Conservation (phyloP, 1,140 invertebrate species). For the Zaprionus ornatus region DNA sequence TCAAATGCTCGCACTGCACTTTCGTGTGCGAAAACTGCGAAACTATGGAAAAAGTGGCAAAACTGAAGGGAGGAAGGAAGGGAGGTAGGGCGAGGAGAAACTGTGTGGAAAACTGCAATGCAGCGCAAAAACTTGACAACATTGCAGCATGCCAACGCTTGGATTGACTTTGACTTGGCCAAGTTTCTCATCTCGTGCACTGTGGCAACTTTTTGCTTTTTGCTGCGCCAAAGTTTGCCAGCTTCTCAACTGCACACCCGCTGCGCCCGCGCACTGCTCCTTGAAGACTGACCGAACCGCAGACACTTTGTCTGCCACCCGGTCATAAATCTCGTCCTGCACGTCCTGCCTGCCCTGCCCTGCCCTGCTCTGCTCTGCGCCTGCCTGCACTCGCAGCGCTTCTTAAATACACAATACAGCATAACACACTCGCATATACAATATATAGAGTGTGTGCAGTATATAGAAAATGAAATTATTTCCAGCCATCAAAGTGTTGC, state of each 20-base stretch:
- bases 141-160: conserved; percentile 14
- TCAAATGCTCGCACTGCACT: conserved; percentile 67
- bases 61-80: background rate
- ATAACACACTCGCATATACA: conserved; percentile 9
- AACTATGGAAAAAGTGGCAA: background rate
- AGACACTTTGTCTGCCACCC: conserved; percentile 79
- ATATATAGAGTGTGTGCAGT: conserved; percentile 17
- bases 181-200: conserved; percentile 46
- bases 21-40: conserved; percentile 37
- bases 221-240: conserved; percentile 31
- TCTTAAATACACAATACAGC: background rate
- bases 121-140: conserved; percentile 57
- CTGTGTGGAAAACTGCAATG: conserved; percentile 61
- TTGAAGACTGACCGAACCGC: conserved; percentile 66
- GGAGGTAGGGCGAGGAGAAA: background rate
- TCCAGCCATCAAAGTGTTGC: conserved; percentile 78
- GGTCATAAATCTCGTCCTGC: conserved; percentile 71
- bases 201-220: conserved; percentile 36
- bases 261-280: background rate
- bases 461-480: conserved; percentile 77
- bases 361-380: background rate
- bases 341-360: conserved; percentile 38
- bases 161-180: conserved; percentile 60
- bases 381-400: conserved; percentile 18
- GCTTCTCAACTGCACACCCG: background rate